Percentiles rank a stretch among this genome's conserved stretches.
Conservation (phyloP, 2,888 invertebrate species). For the Andrena trimmerana region DNA sequence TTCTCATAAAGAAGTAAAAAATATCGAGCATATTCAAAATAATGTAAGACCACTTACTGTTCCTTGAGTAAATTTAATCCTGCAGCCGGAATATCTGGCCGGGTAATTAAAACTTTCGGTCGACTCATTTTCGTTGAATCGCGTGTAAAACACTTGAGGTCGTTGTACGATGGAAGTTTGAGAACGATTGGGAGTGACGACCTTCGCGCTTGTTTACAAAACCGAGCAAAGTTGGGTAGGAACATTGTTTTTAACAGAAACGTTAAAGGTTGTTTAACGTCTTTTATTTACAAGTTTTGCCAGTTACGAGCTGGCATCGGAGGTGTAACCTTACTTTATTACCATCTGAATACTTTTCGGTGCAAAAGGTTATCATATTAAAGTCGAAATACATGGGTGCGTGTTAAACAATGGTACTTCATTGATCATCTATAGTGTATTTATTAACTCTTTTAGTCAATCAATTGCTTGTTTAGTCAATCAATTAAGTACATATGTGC, state of each 20-base stretch:
- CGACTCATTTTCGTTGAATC: conserved; percentile 73
- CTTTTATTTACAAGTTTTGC: neutral
- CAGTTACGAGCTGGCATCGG: neutral
- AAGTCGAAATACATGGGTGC: neutral
- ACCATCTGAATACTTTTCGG: neutral
- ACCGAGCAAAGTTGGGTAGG: conserved; percentile 6
- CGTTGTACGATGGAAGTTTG: neutral
- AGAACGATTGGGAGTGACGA: neutral
- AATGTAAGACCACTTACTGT: conserved; percentile 86
- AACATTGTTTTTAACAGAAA: conserved; percentile 12
- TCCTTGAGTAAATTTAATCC: conserved; percentile 89
- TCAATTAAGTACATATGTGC: too few species aligned
- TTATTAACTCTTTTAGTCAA: too few species aligned
- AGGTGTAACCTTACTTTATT: conserved; percentile 35
- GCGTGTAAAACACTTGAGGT: conserved; percentile 26
- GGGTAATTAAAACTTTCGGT: conserved; percentile 90
- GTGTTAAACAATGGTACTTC: neutral
- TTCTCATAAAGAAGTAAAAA: conserved; percentile 7
- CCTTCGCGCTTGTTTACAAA: conserved; percentile 8
- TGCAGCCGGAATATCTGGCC: conserved; percentile 89
- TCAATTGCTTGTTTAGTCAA: too few species aligned
- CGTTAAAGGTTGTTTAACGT: neutral
- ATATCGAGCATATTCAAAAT: conserved; percentile 13
- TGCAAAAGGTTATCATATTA: neutral
- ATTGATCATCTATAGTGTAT: neutral